Evolutionary conservation across 2,797 vertebrate genomes (phyloP), one percentile per base, ranked within the genome.

Genomic region (Poecile montanus): DNA sequence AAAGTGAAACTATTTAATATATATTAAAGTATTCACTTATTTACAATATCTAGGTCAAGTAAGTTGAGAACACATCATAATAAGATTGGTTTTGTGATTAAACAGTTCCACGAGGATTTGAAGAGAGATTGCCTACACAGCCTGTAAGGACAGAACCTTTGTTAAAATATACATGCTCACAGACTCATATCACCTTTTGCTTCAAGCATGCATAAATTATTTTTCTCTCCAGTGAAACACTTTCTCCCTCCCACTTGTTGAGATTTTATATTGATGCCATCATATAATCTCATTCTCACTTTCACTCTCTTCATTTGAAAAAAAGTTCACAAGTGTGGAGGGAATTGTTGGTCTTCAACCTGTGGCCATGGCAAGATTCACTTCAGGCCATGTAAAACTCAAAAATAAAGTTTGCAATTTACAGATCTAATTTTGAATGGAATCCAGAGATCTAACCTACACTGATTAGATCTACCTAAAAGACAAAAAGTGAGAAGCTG

Each of bases 1-100:
- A 65, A 96, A 93, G 79, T 17, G 11, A 71, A 95, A 45, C 25
- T 71, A 89, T 78, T 91, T 91, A 10, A 77, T 63, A 65, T 47
- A 17, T 53, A 32, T 70, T 57, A 74, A 85, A 56, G 3, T 57
- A 56, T 62, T 47, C 47, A 27, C 10, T 70, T 94, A 61, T n/a
- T 90, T 63, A 81, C 66, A 81, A 51, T 86, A 93, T 60, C 34
- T 90, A 78, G 53, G n/a, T 79, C 79, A 89, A 65, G 16, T 62
- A 85, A 88, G 29, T 60, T 75, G 66, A 90, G 79, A 83, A 72
- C 36, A 66, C 73, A 53, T 26, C 36, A 23, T 63, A 87, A 74
- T 89, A 78, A 67, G 13, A 21, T 74, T 87, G 38, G 30, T 38
- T 87, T 92, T 79, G 29, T 56, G 32, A 83, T 91, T 92, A 83